A percentile compares a stretch with the other conserved stretches of the same genome.
phyloP scores from a whole-genome alignment of 1,140 invertebrate genomes.

The Lysiphlebus fabarum region DNA sequence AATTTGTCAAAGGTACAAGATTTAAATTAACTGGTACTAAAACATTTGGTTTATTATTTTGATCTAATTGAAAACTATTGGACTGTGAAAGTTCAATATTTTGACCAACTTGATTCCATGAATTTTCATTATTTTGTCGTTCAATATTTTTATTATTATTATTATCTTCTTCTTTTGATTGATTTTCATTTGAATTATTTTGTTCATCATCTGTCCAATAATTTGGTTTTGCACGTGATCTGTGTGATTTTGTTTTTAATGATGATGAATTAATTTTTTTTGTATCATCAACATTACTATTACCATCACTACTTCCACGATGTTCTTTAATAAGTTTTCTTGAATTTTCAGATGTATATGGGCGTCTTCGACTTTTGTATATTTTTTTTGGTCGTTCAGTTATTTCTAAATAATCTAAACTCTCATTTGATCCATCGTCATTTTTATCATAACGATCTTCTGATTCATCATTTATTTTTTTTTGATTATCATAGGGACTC shows the following conservation, averaged over 20 bases:
- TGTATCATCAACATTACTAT: conserved; percentile 30
- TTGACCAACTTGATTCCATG: conserved; percentile 44
- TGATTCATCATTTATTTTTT: conserved; percentile 5
- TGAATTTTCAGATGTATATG: conserved; percentile 27
- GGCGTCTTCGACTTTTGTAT: conserved; percentile 41
- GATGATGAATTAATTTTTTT: conserved; percentile 31
- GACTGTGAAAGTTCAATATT: conserved; percentile 41
- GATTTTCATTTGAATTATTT: conserved; percentile 32
- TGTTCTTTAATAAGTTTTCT: conserved; percentile 46
- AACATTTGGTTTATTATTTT: conserved; percentile 47
- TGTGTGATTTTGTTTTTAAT: conserved; percentile 32
- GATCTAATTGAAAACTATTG: conserved; percentile 40
- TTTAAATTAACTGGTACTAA: conserved; percentile 45
- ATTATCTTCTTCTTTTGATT: conserved; percentile 16
- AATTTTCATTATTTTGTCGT: conserved; percentile 20
- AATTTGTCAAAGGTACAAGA: conserved; percentile 42
- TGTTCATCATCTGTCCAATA: conserved; percentile 36
- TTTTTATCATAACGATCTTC: conserved; percentile 35
- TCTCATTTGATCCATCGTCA: conserved; percentile 38
- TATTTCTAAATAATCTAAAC: conserved; percentile 42
- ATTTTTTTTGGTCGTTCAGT: conserved; percentile 38
- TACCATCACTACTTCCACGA: conserved; percentile 25
- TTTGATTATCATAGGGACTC: conserved; percentile 3
- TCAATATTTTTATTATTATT: conserved; percentile 23
- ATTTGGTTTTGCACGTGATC: conserved; percentile 34